A percentile compares a stretch with the other conserved stretches of the same genome.
Evolutionary conservation across 2,113 vertebrate genomes (phyloP).

Genomic region (Paradoxurus hermaphroditus): DNA sequence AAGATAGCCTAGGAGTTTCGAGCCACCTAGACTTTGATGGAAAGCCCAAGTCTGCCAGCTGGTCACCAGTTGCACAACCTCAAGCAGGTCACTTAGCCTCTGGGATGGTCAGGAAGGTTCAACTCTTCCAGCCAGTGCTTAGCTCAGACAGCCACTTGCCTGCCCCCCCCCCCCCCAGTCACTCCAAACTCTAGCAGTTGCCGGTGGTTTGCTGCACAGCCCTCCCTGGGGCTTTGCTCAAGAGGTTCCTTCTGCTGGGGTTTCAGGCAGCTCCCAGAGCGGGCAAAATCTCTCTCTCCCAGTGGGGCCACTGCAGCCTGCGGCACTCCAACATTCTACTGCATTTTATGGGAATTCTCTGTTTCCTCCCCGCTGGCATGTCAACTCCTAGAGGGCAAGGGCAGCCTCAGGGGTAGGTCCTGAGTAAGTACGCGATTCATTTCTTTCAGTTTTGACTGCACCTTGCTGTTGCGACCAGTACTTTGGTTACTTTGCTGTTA

Average conservation of each 20-base stretch:
- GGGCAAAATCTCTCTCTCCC: background rate
- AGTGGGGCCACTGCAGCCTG: background rate
- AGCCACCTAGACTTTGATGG: background rate
- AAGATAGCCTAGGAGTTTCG: background rate
- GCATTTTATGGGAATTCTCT: background rate
- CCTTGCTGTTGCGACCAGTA: background rate
- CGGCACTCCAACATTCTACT: background rate
- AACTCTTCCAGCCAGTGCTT: background rate
- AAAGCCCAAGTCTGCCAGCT: background rate
- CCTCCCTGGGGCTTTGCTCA: background rate
- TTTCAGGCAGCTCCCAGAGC: background rate
- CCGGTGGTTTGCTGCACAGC: background rate
- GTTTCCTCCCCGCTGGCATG: background rate
- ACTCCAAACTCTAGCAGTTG: background rate
- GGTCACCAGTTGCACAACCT: background rate
- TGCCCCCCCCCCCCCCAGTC: too few species aligned
- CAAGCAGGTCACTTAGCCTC: background rate
- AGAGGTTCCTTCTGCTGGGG: background rate
- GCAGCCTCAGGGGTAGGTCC: background rate
- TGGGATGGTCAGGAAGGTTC: background rate
- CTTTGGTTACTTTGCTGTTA: background rate
- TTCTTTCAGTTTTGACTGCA: background rate
- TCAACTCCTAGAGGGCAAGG: background rate
- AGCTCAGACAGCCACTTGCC: background rate
- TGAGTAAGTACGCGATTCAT: background rate